Conservation (phyloP, 1,140 invertebrate species). For the Oreohelix idahoensis region DNA sequence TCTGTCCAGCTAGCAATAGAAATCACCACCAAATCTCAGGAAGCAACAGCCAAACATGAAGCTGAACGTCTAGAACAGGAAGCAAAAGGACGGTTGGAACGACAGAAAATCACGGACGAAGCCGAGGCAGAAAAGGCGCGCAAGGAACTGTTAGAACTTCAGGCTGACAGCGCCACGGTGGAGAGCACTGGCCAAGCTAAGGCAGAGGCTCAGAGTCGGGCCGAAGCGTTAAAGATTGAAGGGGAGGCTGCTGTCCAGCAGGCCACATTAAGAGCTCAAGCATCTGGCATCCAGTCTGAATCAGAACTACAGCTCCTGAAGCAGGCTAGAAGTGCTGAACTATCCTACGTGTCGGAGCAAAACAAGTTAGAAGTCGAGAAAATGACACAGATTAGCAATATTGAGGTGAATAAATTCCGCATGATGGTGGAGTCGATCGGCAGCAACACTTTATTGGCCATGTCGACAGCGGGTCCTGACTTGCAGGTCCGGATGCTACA, state of each 20-base stretch:
- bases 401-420: constrained; percentile 72
- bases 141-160: constrained; percentile 69
- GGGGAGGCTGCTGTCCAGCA: constrained; percentile 73
- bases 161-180: constrained; percentile 61
- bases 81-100: constrained; percentile 71
- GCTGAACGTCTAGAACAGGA: constrained; percentile 74
- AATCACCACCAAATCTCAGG: constrained; percentile 73
- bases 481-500: constrained; percentile 71
- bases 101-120: constrained; percentile 73
- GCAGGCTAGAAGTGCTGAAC: constrained; percentile 70
- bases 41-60: constrained; percentile 73
- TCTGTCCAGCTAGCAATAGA: constrained; percentile 75
- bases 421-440: constrained; percentile 70
- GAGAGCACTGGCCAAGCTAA: constrained; percentile 71
- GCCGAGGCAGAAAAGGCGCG: constrained; percentile 71
- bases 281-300: constrained; percentile 72
- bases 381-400: constrained; percentile 61
- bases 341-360: constrained; percentile 65
- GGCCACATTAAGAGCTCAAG: constrained; percentile 71
- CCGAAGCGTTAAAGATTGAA: constrained; percentile 72
- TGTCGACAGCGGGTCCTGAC: constrained; percentile 73
- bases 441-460: constrained; percentile 69
- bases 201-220: constrained; percentile 72
- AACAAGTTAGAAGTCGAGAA: constrained; percentile 71
- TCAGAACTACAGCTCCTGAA: constrained; percentile 70